Conservation (phyloP, 1,140 invertebrate species). For the Araneus ventricosus region DNA sequence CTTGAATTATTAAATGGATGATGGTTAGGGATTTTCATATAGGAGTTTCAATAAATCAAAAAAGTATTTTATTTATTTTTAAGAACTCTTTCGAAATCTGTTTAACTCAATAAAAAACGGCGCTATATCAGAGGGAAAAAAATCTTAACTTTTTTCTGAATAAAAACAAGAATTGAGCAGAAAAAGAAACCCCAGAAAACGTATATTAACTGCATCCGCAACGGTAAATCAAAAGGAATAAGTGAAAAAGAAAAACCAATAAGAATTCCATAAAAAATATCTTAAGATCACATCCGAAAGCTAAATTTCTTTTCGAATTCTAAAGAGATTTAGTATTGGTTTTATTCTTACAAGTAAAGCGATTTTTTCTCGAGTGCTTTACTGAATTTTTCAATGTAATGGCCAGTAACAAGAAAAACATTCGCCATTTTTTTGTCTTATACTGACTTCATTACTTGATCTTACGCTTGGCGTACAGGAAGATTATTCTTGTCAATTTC, state of each 20-base stretch:
- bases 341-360: background rate
- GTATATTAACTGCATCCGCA: background rate
- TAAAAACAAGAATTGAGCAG: background rate
- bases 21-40: no score
- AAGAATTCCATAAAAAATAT: conserved; percentile 11
- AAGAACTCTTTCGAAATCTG: no score
- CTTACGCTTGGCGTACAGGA: background rate
- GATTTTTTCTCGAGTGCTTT: conserved; percentile 12
- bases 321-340: conserved; percentile 35
- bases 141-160: background rate
- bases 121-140: no score
- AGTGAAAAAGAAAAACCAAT: background rate
- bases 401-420: conserved; percentile 32
- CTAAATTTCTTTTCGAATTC: background rate
- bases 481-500: conserved; percentile 33
- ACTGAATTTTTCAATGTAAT: conserved; percentile 32
- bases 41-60: no score
- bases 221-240: background rate
- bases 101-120: no score
- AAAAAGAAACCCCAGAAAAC: background rate
- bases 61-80: no score
- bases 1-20: no score
- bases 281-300: background rate
- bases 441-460: conserved; percentile 30
- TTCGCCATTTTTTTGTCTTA: background rate